Percentiles rank a stretch among this genome's conserved stretches.
Conservation (phyloP, 2,888 invertebrate genomes). For the Agonum fuliginosum region DNA sequence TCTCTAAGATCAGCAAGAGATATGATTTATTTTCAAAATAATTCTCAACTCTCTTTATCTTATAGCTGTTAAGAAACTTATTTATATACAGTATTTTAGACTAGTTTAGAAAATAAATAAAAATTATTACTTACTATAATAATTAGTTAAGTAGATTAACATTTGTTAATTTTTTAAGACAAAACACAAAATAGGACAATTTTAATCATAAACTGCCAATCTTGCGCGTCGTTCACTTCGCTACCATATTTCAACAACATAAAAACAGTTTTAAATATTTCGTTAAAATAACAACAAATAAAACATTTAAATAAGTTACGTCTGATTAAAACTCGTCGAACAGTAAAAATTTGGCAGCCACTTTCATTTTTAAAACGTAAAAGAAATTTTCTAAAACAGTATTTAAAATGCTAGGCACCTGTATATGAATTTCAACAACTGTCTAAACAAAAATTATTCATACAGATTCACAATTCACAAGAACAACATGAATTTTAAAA, state of each 20-base stretch:
- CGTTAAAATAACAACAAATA: constrained; percentile 29
- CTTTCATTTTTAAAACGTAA: background rate
- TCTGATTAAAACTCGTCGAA: background rate
- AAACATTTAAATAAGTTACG: constrained; percentile 13
- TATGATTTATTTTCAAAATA: constrained; percentile 49
- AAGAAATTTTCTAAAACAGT: background rate
- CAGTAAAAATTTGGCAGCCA: constrained; percentile 19
- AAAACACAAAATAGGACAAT: constrained; percentile 13
- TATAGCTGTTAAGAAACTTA: constrained; percentile 52
- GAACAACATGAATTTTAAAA: too few species aligned
- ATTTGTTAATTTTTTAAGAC: constrained; percentile 28
- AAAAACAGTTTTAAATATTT: constrained; percentile 12
- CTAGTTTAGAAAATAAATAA: constrained; percentile 52
- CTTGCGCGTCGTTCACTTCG: constrained; percentile 42
- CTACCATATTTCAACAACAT: constrained; percentile 28
- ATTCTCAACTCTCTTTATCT: constrained; percentile 42
- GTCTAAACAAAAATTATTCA: constrained; percentile 36
- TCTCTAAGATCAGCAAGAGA: constrained; percentile 41
- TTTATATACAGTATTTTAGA: constrained; percentile 60
- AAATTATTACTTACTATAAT: constrained; percentile 38
- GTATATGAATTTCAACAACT: constrained; percentile 47
- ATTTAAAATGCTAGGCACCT: constrained; percentile 49
- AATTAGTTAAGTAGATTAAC: constrained; percentile 45
- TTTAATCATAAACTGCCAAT: constrained; percentile 5
- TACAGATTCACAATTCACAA: background rate